Conservation (phyloP, 2,888 invertebrate species). For the Embidobia sp. region DNA sequence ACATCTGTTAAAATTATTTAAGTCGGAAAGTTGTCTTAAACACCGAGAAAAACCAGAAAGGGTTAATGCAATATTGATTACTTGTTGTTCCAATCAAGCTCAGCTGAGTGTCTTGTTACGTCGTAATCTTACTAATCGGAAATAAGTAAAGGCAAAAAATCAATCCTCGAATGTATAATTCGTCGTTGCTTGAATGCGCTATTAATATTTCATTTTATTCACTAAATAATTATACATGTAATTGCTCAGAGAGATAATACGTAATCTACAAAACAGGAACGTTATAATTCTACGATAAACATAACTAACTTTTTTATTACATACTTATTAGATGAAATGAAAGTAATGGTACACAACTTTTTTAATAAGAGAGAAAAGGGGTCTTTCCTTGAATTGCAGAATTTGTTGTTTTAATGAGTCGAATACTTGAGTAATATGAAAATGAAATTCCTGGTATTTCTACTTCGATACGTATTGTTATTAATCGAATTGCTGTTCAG, state of each 20-base stretch:
- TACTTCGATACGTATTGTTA: too few relatives aligned
- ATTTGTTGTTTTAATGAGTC: constrained; percentile 40
- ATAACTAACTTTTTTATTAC: constrained; percentile 37
- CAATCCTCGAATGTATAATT: constrained; percentile 51
- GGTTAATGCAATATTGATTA: constrained; percentile 59
- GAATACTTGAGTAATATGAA: constrained; percentile 14
- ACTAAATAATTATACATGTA: constrained; percentile 61
- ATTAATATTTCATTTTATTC: constrained; percentile 64
- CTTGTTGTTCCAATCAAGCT: constrained; percentile 39
- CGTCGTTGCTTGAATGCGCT: constrained; percentile 51
- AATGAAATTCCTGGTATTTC: too few relatives aligned
- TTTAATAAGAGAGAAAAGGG: constrained; percentile 32
- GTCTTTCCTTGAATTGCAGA: constrained; percentile 31
- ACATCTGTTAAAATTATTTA: constrained; percentile 35
- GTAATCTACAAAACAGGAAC: constrained; percentile 52
- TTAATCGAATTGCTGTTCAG: too few relatives aligned
- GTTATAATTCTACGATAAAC: constrained; percentile 52
- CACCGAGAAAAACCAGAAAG: constrained; percentile 52
- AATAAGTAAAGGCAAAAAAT: constrained; percentile 59
- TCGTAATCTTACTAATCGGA: constrained; percentile 58
- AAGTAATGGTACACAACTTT: constrained; percentile 34
- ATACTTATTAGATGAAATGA: constrained; percentile 29
- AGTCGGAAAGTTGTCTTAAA: constrained; percentile 34
- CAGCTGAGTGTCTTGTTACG: constrained; percentile 56
- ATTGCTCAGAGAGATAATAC: constrained; percentile 54